Percentiles rank a stretch among this genome's conserved stretches.
phyloP scores from a whole-genome alignment of 2,888 invertebrate genomes.

The Octodonta nipae region DNA sequence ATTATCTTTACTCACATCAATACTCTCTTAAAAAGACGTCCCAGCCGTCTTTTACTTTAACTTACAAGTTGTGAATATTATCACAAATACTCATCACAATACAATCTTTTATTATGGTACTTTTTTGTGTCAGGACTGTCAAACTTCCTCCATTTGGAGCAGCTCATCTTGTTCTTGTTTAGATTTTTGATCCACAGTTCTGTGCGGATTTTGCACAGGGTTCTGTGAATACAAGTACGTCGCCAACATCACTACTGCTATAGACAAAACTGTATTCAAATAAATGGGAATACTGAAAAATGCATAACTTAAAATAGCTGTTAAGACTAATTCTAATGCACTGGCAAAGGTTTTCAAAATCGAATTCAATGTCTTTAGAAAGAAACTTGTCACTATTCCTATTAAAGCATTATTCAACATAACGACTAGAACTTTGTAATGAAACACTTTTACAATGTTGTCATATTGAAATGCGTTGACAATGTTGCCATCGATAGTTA shows the following conservation, averaged over 20 bases:
- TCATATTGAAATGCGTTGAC: constrained; percentile 44
- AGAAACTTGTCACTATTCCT: constrained; percentile 88
- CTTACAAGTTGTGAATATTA: too few species aligned
- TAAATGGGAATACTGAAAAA: constrained; percentile 77
- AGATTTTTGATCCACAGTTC: constrained; percentile 5
- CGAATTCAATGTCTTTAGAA: constrained; percentile 82
- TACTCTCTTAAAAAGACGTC: too few species aligned
- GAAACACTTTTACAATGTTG: constrained; percentile 43
- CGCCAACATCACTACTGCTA: constrained; percentile 68
- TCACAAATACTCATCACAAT: too few species aligned
- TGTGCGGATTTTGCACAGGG: constrained; percentile 57
- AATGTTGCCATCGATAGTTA: constrained; percentile 54
- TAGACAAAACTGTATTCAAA: constrained; percentile 66
- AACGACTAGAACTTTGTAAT: constrained; percentile 63
- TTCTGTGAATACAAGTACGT: constrained; percentile 79
- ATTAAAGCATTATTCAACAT: constrained; percentile 81
- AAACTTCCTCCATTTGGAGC: constrained; percentile 12
- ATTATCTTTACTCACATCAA: too few species aligned
- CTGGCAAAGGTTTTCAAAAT: constrained; percentile 92
- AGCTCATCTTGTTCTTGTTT: constrained; percentile 8
- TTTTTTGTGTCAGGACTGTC: too few species aligned
- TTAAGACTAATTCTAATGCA: constrained; percentile 80
- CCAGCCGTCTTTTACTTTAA: too few species aligned
- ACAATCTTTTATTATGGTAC: too few species aligned
- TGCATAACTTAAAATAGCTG: constrained; percentile 75